These are phyloP conservation scores for Unio pictorum DNA, from an alignment of 2,888 invertebrate genomes.

Conservation along the genomic window DNA sequence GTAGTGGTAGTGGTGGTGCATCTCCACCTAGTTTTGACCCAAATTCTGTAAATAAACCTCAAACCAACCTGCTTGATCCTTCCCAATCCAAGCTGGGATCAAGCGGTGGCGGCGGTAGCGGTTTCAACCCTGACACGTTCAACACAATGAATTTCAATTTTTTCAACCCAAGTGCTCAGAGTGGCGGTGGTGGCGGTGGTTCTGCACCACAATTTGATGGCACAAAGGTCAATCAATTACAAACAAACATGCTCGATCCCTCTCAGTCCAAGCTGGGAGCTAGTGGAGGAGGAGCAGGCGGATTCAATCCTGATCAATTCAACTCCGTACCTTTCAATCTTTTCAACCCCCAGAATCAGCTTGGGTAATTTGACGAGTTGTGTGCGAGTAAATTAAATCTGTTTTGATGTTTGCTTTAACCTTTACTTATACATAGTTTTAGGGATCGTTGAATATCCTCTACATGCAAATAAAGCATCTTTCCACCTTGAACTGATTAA, in stretches of 20 bases:
- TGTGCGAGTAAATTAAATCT: no score
- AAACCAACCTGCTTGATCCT: slow-evolving; percentile 28
- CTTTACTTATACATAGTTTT: no score
- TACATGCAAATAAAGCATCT: no score
- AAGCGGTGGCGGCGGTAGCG: slow-evolving; percentile 6
- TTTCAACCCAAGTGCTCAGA: neutral
- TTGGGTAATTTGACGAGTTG: no score
- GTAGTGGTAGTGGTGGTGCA: slow-evolving; percentile 5
- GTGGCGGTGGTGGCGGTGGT: slow-evolving; percentile 6
- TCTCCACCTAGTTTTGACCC: slow-evolving; percentile 28
- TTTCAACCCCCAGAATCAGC: slow-evolving; percentile 28
- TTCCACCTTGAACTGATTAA: no score
- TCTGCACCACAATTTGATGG: slow-evolving; percentile 36
- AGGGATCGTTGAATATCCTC: no score
- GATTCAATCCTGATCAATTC: slow-evolving; percentile 34
- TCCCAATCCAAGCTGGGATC: slow-evolving; percentile 26
- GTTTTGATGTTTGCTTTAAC: no score
- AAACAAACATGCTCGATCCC: slow-evolving; percentile 37
- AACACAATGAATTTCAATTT: slow-evolving; percentile 4
- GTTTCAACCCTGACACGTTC: neutral
- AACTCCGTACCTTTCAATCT: slow-evolving; percentile 34
- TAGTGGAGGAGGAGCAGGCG: slow-evolving; percentile 12
- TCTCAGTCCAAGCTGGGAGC: slow-evolving; percentile 32
- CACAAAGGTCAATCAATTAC: slow-evolving; percentile 38
- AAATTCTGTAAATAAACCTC: slow-evolving; percentile 25